Evolutionary conservation across 53 echinoderm and acorn worm genomes (phyloP).

Genomic region (Stichopus horrens): DNA sequence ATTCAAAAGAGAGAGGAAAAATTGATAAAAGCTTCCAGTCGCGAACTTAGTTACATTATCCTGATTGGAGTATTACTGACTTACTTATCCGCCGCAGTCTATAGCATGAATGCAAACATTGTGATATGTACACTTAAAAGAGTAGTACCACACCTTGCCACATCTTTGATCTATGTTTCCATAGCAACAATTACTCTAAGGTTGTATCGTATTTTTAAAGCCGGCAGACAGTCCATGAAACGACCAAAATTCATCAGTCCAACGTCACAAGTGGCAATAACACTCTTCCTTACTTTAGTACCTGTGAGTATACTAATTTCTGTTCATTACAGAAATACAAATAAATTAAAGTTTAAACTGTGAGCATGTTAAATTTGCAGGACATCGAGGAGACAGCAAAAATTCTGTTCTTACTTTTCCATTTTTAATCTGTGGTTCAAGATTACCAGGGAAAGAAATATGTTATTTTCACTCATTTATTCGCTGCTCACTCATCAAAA

Average conservation of each 20-base stretch:
- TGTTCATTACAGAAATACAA: too few relatives aligned
- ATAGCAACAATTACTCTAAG: constrained; percentile 84
- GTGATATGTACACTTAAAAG: constrained; percentile 59
- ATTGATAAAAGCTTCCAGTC: constrained; percentile 86
- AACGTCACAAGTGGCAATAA: constrained; percentile 65
- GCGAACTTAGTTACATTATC: constrained; percentile 90
- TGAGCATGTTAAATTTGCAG: too few relatives aligned
- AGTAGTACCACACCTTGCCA: constrained; percentile 67
- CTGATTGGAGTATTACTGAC: constrained; percentile 67
- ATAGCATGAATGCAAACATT: constrained; percentile 47
- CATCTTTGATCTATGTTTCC: constrained; percentile 83
- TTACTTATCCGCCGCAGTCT: constrained; percentile 57
- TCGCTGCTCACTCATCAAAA: too few relatives aligned
- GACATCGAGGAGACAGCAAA: too few relatives aligned
- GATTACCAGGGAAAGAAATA: too few relatives aligned
- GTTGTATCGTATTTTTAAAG: constrained; percentile 80
- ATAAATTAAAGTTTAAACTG: too few relatives aligned
- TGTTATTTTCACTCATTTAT: too few relatives aligned
- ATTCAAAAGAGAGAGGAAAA: constrained; percentile 68
- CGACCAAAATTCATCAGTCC: constrained; percentile 87
- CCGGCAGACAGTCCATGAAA: constrained; percentile 68
- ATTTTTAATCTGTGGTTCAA: too few relatives aligned
- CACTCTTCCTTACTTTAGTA: constrained; percentile 56
- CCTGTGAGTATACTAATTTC: constrained; percentile 63
- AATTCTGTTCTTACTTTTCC: too few relatives aligned